Evolutionary conservation across 2,888 invertebrate species (phyloP).

Genomic region (Luffia ferchaultella): DNA sequence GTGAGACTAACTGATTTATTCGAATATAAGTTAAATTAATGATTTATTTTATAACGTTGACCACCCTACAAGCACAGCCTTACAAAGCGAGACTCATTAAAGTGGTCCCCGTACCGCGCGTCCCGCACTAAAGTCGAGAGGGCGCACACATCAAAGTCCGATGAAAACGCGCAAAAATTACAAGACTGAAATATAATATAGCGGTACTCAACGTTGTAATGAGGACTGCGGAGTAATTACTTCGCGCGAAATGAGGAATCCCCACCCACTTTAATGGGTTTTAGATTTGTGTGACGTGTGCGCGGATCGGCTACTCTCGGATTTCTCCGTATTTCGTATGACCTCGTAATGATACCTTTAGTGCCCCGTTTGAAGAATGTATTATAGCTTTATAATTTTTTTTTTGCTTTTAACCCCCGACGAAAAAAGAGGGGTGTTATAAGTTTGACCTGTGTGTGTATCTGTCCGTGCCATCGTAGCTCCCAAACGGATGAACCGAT

Average conservation of each 20-base stretch:
- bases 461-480: too few species aligned
- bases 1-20: too few species aligned
- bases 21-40: too few species aligned
- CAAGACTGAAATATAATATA: not conserved
- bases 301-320: not conserved
- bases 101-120: not conserved
- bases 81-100: not conserved
- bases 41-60: too few species aligned
- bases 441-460: too few species aligned
- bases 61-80: not conserved
- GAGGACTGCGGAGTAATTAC: not conserved
- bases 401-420: too few species aligned
- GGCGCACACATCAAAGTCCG: not conserved
- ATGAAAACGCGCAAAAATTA: not conserved
- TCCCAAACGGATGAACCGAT: too few species aligned
- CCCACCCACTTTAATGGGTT: not conserved
- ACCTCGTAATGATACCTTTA: too few species aligned
- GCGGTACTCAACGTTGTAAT: not conserved
- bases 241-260: not conserved
- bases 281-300: not conserved
- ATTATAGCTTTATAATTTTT: too few species aligned
- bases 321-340: not conserved
- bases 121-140: not conserved
- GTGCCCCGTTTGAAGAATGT: too few species aligned
- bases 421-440: too few species aligned